Base-by-base conservation (phyloP, 2,797 vertebrate genomes). In the Enteromius thamalakanensis region DNA sequence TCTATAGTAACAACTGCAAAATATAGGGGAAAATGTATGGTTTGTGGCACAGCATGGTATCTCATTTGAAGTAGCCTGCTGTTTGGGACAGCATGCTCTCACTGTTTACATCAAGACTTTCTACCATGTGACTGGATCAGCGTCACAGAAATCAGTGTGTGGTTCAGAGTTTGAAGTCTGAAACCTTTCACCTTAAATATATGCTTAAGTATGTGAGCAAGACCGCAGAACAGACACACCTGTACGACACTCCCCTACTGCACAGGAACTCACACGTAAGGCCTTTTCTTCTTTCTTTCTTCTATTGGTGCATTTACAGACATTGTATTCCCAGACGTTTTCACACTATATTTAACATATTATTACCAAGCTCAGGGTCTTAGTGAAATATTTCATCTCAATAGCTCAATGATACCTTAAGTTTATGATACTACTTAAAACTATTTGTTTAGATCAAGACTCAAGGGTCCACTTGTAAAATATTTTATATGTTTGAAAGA, bases 111-210 rank as follows among this genome's bases (percentile, higher is more conserved):
- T 92, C 88, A 82, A 76, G 42, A n/a, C 83, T 86, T 92, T 92
- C 90, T 71, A 89, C 89, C 94, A 93, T 80, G 91, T 94, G 94
- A 90, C 58, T 77, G 26, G 21, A 90, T 88, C 86, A 87, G 72
- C 91, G 9, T 88, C 82, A 80, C 60, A 58, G 75, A 86, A 81
- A 84, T 85, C 40, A 76, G 86, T n/a, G 81, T 87, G 72, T 60
- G 87, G 65, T 76, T 87, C 86, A 87, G 88, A 93, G 94, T 94
- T 94, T 94, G 93, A 95, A 94, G 94, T 94, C 90, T 93, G 88
- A 89, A 42, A 86, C 70, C 60, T 58, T 83, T 80, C 65, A 45
- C 80, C 81, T 71, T 7, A 76, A 76, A 70, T 58, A 47, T 64
- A 79, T 58, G 72, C 67, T 80, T 23, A 75, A 58, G 74, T 42